These are phyloP conservation scores for Microcaecilia unicolor DNA, from an alignment of 2,797 vertebrate species.

Conservation along the genomic window DNA sequence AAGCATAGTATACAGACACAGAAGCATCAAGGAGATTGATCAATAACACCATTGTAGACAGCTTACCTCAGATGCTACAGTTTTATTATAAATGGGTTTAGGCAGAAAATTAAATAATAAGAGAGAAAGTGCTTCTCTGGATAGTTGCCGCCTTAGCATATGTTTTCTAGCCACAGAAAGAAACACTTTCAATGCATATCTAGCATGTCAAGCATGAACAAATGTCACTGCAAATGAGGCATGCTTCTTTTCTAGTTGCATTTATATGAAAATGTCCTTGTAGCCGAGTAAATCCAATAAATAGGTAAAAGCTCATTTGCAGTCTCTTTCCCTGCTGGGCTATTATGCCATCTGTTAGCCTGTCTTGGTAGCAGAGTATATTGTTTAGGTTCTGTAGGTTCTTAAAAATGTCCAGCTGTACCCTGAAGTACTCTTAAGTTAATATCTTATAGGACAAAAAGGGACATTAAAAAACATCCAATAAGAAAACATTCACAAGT, in stretches of 20 bases:
- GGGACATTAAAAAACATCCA: too few species aligned
- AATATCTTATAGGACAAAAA: too few species aligned
- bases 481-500: too few species aligned
- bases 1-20: neutral
- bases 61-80: neutral
- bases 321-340: neutral
- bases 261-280: accelerated
- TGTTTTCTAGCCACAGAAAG: conserved; percentile 6
- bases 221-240: neutral
- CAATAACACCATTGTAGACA: neutral
- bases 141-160: conserved; percentile 4
- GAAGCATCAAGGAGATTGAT: conserved; percentile 1
- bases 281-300: neutral
- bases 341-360: neutral
- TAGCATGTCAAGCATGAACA: neutral
- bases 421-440: too few species aligned
- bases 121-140: neutral
- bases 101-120: conserved; percentile 5
- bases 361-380: too few species aligned
- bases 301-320: neutral
- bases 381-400: too few species aligned
- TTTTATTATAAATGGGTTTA: neutral
- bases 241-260: neutral
- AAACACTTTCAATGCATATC: neutral
- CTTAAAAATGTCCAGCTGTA: too few species aligned